Evolutionary conservation across 2,888 invertebrate genomes (phyloP).

Genomic region (Drosophila limbata): DNA sequence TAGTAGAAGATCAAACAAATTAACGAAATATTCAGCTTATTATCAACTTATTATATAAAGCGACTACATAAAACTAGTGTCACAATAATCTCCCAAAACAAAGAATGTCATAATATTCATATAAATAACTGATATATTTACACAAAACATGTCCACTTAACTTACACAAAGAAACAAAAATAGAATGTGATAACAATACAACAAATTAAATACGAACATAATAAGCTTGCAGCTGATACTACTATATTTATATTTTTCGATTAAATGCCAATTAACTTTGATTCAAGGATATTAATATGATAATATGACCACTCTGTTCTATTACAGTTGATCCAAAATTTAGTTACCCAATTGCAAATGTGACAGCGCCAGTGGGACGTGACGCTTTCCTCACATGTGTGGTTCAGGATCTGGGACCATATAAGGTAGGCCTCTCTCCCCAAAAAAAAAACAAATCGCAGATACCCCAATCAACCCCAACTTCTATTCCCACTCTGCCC

Average conservation of each 20-base stretch:
- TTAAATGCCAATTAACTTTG: conserved; percentile 43
- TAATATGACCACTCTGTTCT: conserved; percentile 38
- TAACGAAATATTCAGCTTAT: too few relatives aligned
- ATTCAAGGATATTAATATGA: conserved; percentile 35
- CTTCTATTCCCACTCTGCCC: neutral
- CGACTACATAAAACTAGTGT: too few relatives aligned
- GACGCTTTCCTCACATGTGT: conserved; percentile 89
- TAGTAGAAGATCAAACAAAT: neutral
- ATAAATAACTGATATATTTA: neutral
- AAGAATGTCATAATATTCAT: neutral
- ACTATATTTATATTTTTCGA: conserved; percentile 12
- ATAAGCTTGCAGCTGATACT: neutral
- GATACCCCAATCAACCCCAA: conserved; percentile 10
- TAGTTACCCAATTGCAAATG: conserved; percentile 89
- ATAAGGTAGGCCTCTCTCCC: conserved; percentile 86
- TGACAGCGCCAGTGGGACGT: conserved; percentile 89
- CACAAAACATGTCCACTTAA: neutral
- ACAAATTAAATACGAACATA: conserved; percentile 2
- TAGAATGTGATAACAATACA: neutral
- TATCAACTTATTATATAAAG: too few relatives aligned
- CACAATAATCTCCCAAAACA: neutral
- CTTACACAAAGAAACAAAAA: neutral
- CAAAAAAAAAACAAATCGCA: conserved; percentile 35
- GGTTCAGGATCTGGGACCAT: conserved; percentile 89
- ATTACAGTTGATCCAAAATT: conserved; percentile 89